These are phyloP conservation scores for Notarius lentiginosus DNA, from an alignment of 2,113 vertebrate genomes.

Conservation along the genomic window DNA sequence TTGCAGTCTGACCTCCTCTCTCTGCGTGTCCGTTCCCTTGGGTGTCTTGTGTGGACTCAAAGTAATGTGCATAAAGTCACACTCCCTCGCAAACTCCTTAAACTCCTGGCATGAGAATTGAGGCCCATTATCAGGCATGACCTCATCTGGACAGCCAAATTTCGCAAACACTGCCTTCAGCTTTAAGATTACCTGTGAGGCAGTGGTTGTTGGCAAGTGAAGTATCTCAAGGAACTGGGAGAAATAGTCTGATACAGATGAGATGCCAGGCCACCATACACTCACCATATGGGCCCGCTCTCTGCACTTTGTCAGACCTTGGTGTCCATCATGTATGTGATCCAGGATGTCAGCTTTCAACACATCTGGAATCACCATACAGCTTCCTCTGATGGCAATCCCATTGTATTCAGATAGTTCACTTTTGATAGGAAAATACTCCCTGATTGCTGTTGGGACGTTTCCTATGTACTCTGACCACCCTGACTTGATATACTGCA, in stretches of 20 bases:
- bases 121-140: too few species aligned
- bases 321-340: neutral
- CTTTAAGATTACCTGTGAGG: neutral
- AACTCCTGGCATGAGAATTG: too few species aligned
- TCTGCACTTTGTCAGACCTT: too few species aligned
- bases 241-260: constrained; percentile 19
- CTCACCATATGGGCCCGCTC: neutral
- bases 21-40: too few species aligned
- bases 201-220: constrained; percentile 3
- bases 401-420: neutral
- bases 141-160: too few species aligned
- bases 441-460: too few species aligned
- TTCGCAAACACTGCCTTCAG: too few species aligned
- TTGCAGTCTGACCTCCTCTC: too few species aligned
- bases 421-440: neutral
- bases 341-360: neutral
- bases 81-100: too few species aligned
- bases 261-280: neutral
- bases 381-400: neutral
- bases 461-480: too few species aligned
- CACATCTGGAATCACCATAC: neutral
- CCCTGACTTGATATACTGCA: too few species aligned
- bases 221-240: constrained; percentile 20
- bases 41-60: neutral
- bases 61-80: neutral